Percentiles rank a stretch among this genome's conserved stretches.
phyloP scores from a whole-genome alignment of 2,888 invertebrate genomes.

The Drosophila bunnanda region DNA sequence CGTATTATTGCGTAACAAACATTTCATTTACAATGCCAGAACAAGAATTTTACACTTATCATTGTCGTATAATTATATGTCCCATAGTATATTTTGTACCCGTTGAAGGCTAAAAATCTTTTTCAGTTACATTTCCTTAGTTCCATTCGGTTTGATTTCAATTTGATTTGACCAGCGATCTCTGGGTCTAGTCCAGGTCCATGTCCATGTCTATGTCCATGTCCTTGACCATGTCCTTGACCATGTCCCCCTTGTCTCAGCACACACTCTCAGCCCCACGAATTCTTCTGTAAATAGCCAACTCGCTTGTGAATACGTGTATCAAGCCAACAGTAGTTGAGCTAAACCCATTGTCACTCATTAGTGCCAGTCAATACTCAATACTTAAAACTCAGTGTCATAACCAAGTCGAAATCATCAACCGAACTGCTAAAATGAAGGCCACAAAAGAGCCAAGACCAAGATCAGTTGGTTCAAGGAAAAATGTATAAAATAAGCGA shows the following conservation, averaged over 20 bases:
- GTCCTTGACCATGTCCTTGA: not conserved
- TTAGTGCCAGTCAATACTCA: slow-evolving; percentile 17
- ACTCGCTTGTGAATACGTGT: slow-evolving; percentile 42
- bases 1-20: slow-evolving; percentile 38
- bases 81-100: slow-evolving; percentile 8
- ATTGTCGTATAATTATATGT: slow-evolving; percentile 29
- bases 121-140: slow-evolving; percentile 11
- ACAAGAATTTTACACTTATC: slow-evolving; percentile 29
- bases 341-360: slow-evolving; percentile 18
- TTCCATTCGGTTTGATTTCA: slow-evolving; percentile 14
- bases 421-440: not conserved
- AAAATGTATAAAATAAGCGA: not conserved
- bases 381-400: slow-evolving; percentile 13
- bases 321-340: slow-evolving; percentile 15
- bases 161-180: slow-evolving; percentile 19
- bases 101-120: slow-evolving; percentile 20
- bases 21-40: slow-evolving; percentile 28
- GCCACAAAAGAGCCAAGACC: not conserved
- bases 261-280: slow-evolving; percentile 27
- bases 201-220: slow-evolving; percentile 11
- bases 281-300: slow-evolving; percentile 34
- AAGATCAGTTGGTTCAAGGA: not conserved
- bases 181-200: slow-evolving; percentile 15
- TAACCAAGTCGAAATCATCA: slow-evolving; percentile 17
- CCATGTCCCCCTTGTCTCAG: slow-evolving; percentile 18